Percentiles rank a stretch among this genome's conserved stretches.
Conservation (phyloP, 1,140 invertebrate genomes). For the Delia radicum region DNA sequence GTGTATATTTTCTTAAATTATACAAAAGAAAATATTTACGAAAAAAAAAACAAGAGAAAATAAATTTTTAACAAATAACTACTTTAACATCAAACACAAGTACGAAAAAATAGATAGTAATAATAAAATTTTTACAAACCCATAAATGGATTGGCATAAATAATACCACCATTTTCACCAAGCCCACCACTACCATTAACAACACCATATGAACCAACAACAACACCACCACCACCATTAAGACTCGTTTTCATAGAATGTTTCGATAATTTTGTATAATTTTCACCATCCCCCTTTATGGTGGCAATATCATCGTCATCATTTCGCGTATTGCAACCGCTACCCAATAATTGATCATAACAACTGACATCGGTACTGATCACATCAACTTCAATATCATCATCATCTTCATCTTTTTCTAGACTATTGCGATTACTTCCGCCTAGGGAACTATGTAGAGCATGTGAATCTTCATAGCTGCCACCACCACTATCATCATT, state of each 20-base stretch:
- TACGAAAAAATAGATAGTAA: background rate
- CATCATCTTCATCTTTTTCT: constrained; percentile 53
- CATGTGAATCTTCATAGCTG: constrained; percentile 53
- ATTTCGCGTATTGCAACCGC: constrained; percentile 50
- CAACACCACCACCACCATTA: constrained; percentile 14
- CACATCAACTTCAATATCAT: constrained; percentile 53
- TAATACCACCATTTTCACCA: constrained; percentile 42
- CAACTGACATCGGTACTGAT: constrained; percentile 54
- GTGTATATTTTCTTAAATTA: no score
- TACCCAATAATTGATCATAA: constrained; percentile 51
- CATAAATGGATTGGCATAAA: constrained; percentile 56
- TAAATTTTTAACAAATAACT: no score
- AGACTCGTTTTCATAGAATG: constrained; percentile 16
- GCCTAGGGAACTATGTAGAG: constrained; percentile 45
- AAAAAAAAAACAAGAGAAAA: no score
- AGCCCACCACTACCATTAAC: constrained; percentile 29
- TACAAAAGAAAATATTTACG: no score
- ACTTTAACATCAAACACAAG: no score
- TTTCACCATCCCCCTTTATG: constrained; percentile 43
- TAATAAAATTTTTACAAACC: constrained; percentile 44
- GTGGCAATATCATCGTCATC: constrained; percentile 53
- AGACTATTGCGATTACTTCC: constrained; percentile 52
- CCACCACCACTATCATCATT: constrained; percentile 54
- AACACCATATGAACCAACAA: constrained; percentile 11
- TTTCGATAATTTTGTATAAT: constrained; percentile 39